Evolutionary conservation across 1,140 invertebrate species (phyloP).

Genomic region (Drosophila aff.): DNA sequence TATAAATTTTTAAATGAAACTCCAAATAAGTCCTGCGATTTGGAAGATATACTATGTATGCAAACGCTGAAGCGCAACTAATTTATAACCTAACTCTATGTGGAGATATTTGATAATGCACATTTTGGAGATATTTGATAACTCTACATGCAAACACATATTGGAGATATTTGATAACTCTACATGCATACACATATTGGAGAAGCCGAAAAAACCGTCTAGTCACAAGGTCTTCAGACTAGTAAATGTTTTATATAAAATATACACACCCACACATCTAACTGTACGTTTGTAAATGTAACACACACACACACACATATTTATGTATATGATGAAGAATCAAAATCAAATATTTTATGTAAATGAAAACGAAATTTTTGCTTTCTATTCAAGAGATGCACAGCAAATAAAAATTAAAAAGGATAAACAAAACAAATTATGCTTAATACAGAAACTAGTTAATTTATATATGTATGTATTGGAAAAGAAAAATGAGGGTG

Average conservation of each 20-base stretch:
- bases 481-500: conserved; percentile 32
- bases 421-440: conserved; percentile 33
- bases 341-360: conserved; percentile 54
- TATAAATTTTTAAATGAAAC: not conserved
- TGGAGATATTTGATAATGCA: conserved; percentile 55
- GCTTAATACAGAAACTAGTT: conserved; percentile 60
- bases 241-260: conserved; percentile 80
- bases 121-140: conserved; percentile 56
- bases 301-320: conserved; percentile 41
- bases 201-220: conserved; percentile 75
- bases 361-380: conserved; percentile 43
- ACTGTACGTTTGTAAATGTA: conserved; percentile 57
- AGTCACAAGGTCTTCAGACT: conserved; percentile 84
- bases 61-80: conserved; percentile 17
- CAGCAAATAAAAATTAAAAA: conserved; percentile 9
- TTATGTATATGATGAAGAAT: conserved; percentile 54
- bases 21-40: conserved; percentile 17
- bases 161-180: conserved; percentile 55
- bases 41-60: conserved; percentile 13
- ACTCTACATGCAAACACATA: conserved; percentile 45
- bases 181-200: conserved; percentile 51
- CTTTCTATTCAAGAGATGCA: conserved; percentile 44
- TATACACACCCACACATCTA: conserved; percentile 51
- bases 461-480: conserved; percentile 55
- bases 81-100: conserved; percentile 36